phyloP scores from a whole-genome alignment of 2,888 invertebrate species.

The Troglohyphantes excavatus region DNA sequence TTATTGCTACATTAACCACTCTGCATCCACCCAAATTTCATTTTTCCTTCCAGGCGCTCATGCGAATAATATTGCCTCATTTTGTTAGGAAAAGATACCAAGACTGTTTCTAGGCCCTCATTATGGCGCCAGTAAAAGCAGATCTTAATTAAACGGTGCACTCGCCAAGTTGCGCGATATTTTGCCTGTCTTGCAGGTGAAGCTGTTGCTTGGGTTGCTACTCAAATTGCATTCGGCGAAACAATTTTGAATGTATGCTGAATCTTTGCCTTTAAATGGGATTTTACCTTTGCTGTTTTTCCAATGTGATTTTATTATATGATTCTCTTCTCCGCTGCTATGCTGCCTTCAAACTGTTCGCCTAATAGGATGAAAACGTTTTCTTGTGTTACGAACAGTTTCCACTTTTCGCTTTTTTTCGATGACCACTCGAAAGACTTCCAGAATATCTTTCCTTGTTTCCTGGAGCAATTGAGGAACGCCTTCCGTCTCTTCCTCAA shows the following conservation, averaged over 20 bases:
- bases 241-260: too few relatives aligned
- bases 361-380: conserved; percentile 71
- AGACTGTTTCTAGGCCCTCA: conserved; percentile 1
- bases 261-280: too few relatives aligned
- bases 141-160: background rate
- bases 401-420: conserved; percentile 26
- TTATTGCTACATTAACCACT: background rate
- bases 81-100: background rate
- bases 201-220: background rate
- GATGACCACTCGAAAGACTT: conserved; percentile 41
- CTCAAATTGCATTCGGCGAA: too few relatives aligned
- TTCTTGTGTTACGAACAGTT: conserved; percentile 39
- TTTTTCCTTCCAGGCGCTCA: conserved; percentile 17
- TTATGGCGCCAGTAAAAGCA: background rate
- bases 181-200: background rate
- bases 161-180: background rate
- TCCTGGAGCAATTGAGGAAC: background rate
- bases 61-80: conserved; percentile 16
- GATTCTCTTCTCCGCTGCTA: conserved; percentile 22
- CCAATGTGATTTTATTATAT: conserved; percentile 57
- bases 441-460: conserved; percentile 47
- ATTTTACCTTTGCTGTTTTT: conserved; percentile 48
- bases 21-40: background rate
- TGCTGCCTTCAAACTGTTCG: conserved; percentile 14
- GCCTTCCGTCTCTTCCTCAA: background rate